These are phyloP conservation scores for Pedionomus torquatus DNA, from an alignment of 2,113 vertebrate species.

Conservation along the genomic window DNA sequence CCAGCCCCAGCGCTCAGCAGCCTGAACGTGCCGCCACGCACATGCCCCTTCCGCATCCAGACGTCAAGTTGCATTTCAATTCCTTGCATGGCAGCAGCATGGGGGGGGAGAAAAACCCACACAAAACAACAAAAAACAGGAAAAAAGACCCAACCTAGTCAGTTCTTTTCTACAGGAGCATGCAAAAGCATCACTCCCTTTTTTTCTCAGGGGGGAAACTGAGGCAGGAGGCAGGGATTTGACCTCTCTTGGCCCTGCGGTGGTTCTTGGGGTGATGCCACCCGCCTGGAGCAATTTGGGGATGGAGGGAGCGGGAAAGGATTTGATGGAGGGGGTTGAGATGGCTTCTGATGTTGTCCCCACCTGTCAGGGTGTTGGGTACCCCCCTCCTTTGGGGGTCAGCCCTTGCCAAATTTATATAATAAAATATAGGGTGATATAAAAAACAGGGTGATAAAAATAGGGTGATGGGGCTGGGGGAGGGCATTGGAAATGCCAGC, in stretches of 20 bases:
- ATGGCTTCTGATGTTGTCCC: rapidly evolving
- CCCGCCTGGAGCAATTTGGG: background rate
- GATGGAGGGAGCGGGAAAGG: background rate
- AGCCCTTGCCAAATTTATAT: background rate
- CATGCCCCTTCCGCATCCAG: background rate
- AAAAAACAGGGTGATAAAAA: background rate
- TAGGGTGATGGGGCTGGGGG: rapidly evolving
- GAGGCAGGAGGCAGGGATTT: background rate
- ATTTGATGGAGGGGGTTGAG: background rate
- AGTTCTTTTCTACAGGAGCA: rapidly evolving
- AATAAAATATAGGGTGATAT: background rate
- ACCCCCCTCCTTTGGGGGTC: background rate
- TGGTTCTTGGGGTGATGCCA: background rate
- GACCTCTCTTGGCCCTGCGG: background rate
- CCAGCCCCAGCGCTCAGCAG: rapidly evolving
- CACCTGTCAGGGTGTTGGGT: background rate
- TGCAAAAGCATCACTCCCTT: background rate
- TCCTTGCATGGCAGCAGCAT: background rate
- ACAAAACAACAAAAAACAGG: too few relatives aligned
- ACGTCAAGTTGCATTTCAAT: background rate
- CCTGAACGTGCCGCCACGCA: rapidly evolving
- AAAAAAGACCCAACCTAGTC: background rate
- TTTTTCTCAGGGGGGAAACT: background rate
- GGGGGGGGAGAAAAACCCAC: background rate
- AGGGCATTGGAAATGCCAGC: background rate